Evolutionary conservation across 2,113 vertebrate species (phyloP), one percentile per base, ranked within the genome.

Genomic region (Syngnathus floridae): DNA sequence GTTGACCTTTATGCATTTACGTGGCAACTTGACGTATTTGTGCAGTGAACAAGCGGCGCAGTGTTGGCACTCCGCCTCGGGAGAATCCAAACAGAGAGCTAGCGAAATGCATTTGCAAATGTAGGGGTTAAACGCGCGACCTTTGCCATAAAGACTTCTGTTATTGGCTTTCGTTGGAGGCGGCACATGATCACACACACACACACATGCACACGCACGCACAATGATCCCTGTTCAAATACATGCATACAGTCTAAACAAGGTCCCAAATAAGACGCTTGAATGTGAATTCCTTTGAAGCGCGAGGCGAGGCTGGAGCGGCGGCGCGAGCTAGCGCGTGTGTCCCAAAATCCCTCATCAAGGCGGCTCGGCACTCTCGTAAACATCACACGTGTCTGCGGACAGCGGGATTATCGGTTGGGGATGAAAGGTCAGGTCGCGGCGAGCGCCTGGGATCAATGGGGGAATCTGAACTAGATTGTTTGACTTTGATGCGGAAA

Each of bases 221-320:
- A 62, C 31, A 46, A 12, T 70, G 31, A 66, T 54, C 17, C 35
- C 35, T 66, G 60, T 49, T 61, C 70, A 72, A 77, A 76, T 73
- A 73, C 16, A 71, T 71, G 66, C 60, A 74, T 74, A 72, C 65
- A 68, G 59, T 61, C 61, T 35, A 74, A 74, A 41, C 60, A 54
- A 69, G 64, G 59, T 31, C 26, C 74, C 76, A 84, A 82, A 87
- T 72, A 79, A 70, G 66, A 63, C 62, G 62, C 65, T 69, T 62
- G 70, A 79, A 79, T 61, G 82, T 77, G 73, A 86, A 83, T 76
- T 71, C 54, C 77, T 84, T 84, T 84, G 77, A 87, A 81, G 79
- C 6, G 17, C 31, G 14, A 7, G 43, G 63, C 60, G 71, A 5
- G 64, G 59, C 75, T 77, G 73, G 57, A 77, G 72, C 10, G 35